Base-by-base conservation (phyloP, 2,113 vertebrate species). In the Chelonoidis abingdonii region DNA sequence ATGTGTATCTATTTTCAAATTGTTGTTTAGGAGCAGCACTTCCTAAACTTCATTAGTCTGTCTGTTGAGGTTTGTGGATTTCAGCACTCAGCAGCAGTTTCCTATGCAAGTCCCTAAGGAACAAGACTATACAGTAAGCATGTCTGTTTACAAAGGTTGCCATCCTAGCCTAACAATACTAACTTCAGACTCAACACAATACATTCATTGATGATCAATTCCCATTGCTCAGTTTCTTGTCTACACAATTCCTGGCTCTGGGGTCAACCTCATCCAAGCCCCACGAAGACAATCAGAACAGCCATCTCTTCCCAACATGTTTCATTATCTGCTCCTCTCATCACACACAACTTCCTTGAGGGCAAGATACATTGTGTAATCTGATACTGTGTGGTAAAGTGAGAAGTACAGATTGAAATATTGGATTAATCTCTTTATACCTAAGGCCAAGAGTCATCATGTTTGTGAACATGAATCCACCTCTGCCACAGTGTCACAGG, bases 171-270 rank as follows among this genome's bases (percentile, higher is more conserved):
- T 2, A 8, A 35, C 12, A 2, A 24, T 4, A 0, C 0, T 0
- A 31, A 47, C 0, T 0, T 56, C 2, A 0, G 2, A 5, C 56
- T 1, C 0, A 1, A 31, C 0, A 0, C 22, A 16, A 35, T 52
- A 8, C 41, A 0, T 0, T 0, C 0, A 0, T 1, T 1, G 10
- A 3, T 21, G 59, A 88, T 35, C 3, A 5, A 17, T 57, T 10
- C 4, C 0, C 29, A 22, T 27, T 59, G 47, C 5, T 95, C 5
- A 0, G 0, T 13, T 53, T 27, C n/a, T 38, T 38, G 14, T 41
- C 25, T 22, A 54, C 24, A 44, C 24, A 57, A 31, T 31, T 93
- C 19, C 31, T 54, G 16, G 84, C 31, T 50, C 41, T 56, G 1
- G 0, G 69, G 57, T 84, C 25, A 78, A 0, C 3, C 3, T 4